Evolutionary conservation across 2,888 invertebrate genomes (phyloP).

Genomic region (Phania funesta): DNA sequence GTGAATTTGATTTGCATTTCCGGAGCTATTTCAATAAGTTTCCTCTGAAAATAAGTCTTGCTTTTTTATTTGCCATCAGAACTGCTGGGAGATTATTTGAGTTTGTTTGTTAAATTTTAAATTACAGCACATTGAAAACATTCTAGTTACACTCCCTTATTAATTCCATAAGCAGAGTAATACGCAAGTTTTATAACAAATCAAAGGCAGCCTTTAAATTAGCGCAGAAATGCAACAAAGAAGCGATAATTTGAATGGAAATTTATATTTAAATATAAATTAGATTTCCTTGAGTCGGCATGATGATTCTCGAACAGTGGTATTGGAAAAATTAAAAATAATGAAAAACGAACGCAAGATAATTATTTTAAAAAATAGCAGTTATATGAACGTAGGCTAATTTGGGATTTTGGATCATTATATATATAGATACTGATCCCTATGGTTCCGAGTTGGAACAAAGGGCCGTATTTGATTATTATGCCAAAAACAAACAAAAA

Average conservation of each 20-base stretch:
- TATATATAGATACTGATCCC: no score
- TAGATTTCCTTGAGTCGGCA: background rate
- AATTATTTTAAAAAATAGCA: no score
- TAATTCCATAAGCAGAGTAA: background rate
- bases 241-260: background rate
- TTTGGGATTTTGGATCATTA: no score
- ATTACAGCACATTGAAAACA: background rate
- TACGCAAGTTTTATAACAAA: conserved; percentile 38
- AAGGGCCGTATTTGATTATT: no score
- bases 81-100: background rate
- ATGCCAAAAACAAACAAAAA: no score
- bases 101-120: conserved; percentile 13
- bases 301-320: background rate
- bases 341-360: no score
- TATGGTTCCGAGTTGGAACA: no score
- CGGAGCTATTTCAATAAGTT: no score
- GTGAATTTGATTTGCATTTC: no score
- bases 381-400: no score
- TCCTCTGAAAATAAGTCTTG: background rate
- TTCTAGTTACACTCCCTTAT: conserved; percentile 18
- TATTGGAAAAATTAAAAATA: no score
- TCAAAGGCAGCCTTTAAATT: conserved; percentile 23
- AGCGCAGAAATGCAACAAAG: conserved; percentile 2
- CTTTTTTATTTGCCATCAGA: background rate
- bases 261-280: background rate